Evolutionary conservation across 2,888 invertebrate genomes (phyloP).

Genomic region (Orthosia gothica): DNA sequence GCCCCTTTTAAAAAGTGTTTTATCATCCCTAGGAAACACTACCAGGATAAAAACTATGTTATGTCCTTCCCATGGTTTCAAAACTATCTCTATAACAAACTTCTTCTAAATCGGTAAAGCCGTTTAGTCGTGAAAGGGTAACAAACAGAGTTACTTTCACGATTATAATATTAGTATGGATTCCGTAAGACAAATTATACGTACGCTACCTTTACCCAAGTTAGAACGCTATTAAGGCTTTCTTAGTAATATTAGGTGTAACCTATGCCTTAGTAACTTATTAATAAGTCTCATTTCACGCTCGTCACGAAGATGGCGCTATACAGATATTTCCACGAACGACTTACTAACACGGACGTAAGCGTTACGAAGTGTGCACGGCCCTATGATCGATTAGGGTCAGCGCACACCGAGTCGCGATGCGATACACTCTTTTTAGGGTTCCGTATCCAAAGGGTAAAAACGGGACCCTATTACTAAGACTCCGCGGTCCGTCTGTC

Average conservation of each 20-base stretch:
- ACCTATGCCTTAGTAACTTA: slow-evolving; percentile 23
- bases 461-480: too few species aligned
- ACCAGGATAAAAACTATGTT: too few species aligned
- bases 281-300: slow-evolving; percentile 20
- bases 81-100: too few species aligned
- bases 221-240: not conserved
- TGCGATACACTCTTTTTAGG: not conserved
- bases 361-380: slow-evolving; percentile 18
- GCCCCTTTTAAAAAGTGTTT: too few species aligned
- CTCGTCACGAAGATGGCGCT: not conserved
- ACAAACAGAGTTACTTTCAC: too few species aligned
- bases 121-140: too few species aligned
- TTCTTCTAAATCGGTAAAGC: too few species aligned
- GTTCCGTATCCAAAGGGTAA: too few species aligned
- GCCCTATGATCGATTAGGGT: slow-evolving; percentile 1
- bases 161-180: too few species aligned
- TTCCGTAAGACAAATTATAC: slow-evolving; percentile 1
- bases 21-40: too few species aligned
- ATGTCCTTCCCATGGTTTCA: too few species aligned
- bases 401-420: slow-evolving; percentile 26
- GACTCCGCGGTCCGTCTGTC: too few species aligned
- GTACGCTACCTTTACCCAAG: not conserved
- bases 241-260: not conserved
- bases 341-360: not conserved
- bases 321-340: slow-evolving; percentile 21